Evolutionary conservation across 2,113 vertebrate genomes (phyloP).

Genomic region (Hypanus sabinus): DNA sequence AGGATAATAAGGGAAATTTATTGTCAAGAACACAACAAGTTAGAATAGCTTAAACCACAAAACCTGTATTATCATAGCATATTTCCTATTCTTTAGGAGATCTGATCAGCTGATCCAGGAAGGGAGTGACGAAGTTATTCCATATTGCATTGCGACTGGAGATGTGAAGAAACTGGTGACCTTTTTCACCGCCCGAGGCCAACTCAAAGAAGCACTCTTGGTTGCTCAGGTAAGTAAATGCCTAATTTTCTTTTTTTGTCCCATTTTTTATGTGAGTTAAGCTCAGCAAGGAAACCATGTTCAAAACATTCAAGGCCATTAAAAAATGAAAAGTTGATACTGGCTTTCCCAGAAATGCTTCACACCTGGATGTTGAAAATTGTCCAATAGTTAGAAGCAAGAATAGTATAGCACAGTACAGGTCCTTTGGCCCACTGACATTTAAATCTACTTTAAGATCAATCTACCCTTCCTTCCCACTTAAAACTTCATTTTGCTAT

Average conservation of each 20-base stretch:
- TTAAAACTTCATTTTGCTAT: no score
- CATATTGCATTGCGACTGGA: conserved; percentile 82
- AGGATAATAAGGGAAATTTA: not conserved
- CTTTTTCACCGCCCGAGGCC: conserved; percentile 85
- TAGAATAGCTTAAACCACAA: no score
- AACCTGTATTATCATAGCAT: no score
- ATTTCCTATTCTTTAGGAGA: conserved; percentile 63
- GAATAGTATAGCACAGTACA: no score
- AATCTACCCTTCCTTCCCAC: no score
- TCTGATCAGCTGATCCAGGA: conserved; percentile 90
- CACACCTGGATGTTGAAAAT: not conserved
- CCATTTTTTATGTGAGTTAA: not conserved
- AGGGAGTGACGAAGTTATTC: conserved; percentile 85
- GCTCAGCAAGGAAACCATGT: not conserved
- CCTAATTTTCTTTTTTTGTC: no score
- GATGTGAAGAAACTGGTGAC: conserved; percentile 79
- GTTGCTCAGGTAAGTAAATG: conserved; percentile 74
- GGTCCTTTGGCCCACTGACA: no score
- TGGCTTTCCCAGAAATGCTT: not conserved
- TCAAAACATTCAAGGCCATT: not conserved
- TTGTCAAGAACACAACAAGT: not conserved
- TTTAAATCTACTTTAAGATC: no score
- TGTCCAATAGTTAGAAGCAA: not conserved
- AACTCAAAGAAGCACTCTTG: conserved; percentile 82
- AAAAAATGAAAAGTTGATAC: not conserved